Base-by-base conservation (phyloP, 2,113 vertebrate genomes). In the Corythaeola cristata region DNA sequence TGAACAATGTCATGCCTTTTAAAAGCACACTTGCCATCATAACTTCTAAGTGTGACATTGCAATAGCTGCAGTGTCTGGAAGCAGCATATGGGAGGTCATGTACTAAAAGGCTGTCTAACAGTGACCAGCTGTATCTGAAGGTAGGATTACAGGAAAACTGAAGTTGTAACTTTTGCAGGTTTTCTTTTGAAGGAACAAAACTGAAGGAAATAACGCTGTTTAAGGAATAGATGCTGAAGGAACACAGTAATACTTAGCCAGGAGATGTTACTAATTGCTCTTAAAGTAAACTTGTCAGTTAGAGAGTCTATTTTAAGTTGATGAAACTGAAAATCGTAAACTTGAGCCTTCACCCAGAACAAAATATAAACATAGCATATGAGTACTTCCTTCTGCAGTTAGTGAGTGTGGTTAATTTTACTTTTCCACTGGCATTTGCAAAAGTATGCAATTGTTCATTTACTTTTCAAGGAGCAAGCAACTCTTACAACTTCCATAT, bases 341-440 rank as follows among this genome's bases (percentile, higher is more conserved):
- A 80, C 75, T 71, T 79, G 55, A 91, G 71, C 30, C 9, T 90
- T 91, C 15, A 76, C 26, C 14, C 63, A 77, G 78, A 85, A 58
- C 49, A 91, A 87, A 88, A 87, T n/a, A 79, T 82, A 85, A 93
- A 77, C 79, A 83, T 7, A 15, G 7, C 55, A 30, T 64, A 10
- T 47, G 67, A 83, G 35, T 77, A 53, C 67, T 95, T 94, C 88
- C 88, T 94, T 82, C 68, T 95, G 89, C 75, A 80, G 27, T 88
- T 76, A 66, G 24, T 17, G n/a, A 77, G 16, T 58, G 30, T 80
- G 12, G 58, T 96, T 82, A 56, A 64, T 69, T 76, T 89, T 68
- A 53, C 41, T 85, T 58, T 74, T 77, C 18, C 26, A 26, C 33
- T 53, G 26, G 28, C 1, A 7, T 62, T 95, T 71, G 53, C 6